These are phyloP conservation scores for Myotis findleyi DNA, from an alignment of 2,797 vertebrate genomes.

Conservation along the genomic window DNA sequence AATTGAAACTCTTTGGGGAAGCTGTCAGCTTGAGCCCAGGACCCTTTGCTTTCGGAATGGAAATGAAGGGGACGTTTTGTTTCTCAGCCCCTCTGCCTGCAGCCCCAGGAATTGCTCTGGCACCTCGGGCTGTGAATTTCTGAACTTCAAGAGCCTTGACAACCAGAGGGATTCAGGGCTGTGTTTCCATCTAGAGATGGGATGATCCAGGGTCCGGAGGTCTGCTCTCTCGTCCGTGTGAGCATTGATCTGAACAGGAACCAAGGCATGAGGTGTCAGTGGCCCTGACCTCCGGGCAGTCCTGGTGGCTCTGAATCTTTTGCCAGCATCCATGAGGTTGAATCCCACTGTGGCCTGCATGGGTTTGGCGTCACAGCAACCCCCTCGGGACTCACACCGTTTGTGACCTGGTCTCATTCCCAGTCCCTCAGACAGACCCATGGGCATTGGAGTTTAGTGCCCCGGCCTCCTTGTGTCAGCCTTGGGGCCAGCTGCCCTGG, in stretches of 20 bases:
- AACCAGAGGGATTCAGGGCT: fast-evolving
- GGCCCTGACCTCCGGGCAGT: background rate
- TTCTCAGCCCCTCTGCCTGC: background rate
- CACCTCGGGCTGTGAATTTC: fast-evolving
- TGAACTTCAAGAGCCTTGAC: background rate
- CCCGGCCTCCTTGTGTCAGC: fast-evolving
- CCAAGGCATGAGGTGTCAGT: background rate
- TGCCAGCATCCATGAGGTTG: fast-evolving
- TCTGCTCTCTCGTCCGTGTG: background rate
- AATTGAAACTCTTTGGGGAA: background rate
- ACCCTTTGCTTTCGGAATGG: background rate
- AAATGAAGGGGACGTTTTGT: background rate
- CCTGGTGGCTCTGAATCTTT: background rate
- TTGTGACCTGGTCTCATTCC: background rate
- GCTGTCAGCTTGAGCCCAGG: background rate
- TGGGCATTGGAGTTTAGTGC: fast-evolving
- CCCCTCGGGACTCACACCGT: fast-evolving
- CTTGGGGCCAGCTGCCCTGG: too few species aligned
- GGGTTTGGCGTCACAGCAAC: fast-evolving
- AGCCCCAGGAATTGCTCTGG: background rate
- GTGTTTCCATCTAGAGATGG: background rate
- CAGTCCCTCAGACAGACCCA: background rate
- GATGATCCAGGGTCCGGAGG: background rate
- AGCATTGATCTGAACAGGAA: background rate
- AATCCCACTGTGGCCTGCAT: background rate